These are phyloP conservation scores for Lycocorax pyrrhopterus DNA, from an alignment of 2,113 vertebrate genomes.

Conservation along the genomic window DNA sequence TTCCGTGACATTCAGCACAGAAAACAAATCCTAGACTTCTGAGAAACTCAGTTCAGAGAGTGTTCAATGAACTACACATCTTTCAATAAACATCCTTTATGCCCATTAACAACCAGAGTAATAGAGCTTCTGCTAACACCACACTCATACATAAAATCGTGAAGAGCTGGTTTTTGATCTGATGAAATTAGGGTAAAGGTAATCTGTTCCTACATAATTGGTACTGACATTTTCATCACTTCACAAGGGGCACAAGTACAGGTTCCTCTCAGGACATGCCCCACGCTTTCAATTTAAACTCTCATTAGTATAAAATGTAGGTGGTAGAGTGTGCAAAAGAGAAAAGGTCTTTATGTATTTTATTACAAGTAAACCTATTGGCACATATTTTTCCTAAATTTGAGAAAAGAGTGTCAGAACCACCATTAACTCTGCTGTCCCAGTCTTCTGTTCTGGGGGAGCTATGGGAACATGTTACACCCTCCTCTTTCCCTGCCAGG, in stretches of 20 bases:
- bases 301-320: neutral
- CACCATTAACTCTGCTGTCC: neutral
- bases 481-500: neutral
- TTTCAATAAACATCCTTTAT: constrained; percentile 19
- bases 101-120: constrained; percentile 12
- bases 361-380: neutral
- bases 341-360: neutral
- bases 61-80: neutral
- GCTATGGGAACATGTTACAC: neutral
- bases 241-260: neutral
- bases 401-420: neutral
- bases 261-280: neutral
- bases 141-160: neutral
- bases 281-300: neutral
- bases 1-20: neutral
- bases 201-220: neutral
- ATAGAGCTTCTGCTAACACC: neutral
- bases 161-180: neutral
- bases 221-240: neutral
- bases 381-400: neutral
- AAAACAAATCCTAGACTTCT: constrained; percentile 23
- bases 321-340: neutral
- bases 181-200: constrained; percentile 30
- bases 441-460: neutral
- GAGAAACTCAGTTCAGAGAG: constrained; percentile 22